These are phyloP conservation scores for Hyppa rectilinea DNA, from an alignment of 2,888 invertebrate genomes.

Conservation along the genomic window DNA sequence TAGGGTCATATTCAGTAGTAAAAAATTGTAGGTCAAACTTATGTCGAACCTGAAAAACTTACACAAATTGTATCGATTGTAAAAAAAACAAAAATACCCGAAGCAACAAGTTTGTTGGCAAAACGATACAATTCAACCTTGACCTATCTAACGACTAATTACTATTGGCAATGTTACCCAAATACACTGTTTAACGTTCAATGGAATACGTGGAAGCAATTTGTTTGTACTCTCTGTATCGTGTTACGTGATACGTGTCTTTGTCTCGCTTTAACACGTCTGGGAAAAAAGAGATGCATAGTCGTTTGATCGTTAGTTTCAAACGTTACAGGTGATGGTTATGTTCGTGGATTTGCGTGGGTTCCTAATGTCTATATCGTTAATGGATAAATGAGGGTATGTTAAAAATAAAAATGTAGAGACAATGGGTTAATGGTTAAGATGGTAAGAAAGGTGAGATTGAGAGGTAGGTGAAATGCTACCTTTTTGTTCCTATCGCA, in stretches of 20 bases:
- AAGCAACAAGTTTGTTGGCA: slow-evolving; percentile 76
- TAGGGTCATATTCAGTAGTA: background rate
- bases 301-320: slow-evolving; percentile 30
- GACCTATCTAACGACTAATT: slow-evolving; percentile 84
- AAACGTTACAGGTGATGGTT: slow-evolving; percentile 37
- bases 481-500: background rate
- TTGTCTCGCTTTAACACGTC: slow-evolving; percentile 30
- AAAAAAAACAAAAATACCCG: slow-evolving; percentile 48
- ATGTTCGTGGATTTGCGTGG: slow-evolving; percentile 39
- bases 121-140: slow-evolving; percentile 73
- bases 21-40: background rate
- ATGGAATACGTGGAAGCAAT: slow-evolving; percentile 63
- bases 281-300: slow-evolving; percentile 16
- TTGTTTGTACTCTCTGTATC: slow-evolving; percentile 59
- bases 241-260: slow-evolving; percentile 52
- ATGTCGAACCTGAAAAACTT: background rate
- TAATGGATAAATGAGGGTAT: slow-evolving; percentile 30
- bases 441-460: background rate
- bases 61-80: background rate
- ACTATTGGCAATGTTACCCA: slow-evolving; percentile 81
- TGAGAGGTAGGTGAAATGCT: background rate
- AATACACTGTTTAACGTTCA: slow-evolving; percentile 62
- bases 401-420: slow-evolving; percentile 10
- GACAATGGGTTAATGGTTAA: background rate
- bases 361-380: slow-evolving; percentile 29